Base-by-base conservation (phyloP, 2,888 invertebrate genomes). In the Notocelia uddmanniana region DNA sequence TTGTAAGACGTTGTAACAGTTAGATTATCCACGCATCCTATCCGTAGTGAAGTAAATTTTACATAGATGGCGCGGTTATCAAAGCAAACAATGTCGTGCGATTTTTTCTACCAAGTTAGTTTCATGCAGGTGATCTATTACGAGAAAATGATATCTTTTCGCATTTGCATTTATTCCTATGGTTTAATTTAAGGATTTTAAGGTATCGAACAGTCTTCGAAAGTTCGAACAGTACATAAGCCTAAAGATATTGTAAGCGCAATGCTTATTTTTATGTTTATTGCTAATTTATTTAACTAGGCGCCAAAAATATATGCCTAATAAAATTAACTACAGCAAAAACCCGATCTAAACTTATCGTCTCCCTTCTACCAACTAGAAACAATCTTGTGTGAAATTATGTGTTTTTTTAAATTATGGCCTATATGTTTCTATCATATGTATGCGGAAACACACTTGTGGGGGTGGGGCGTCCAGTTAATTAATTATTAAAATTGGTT, bases 31-130 rank as follows among this genome's bases (percentile, higher is more conserved):
- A 37, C 37, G 11, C 3, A 10, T 57, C 23, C 34, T 13, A 13
- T 5, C 11, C n/a, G 1, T 26, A 54, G 68, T 68, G 5, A n/a
- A 18, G 13, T 6, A 37, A 18, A 23, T 8, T 26, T 21, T 1
- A 11, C 26, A 54, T 62, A 69, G 69, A 62, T 69, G 69, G 62
- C 62, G 45, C n/a, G 55, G 8, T 26, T 5, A 45, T 45, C 13
- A 55, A 55, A 62, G 13, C 10, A 2, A 21, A 34, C 34, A 18
- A 45, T 45, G 15, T n/a, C 45, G n/a, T n/a, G 45, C n/a, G n/a
- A n/a, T 45, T 45, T n/a, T 45, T 45, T 3, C 41, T 8, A n/a
- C 5, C 45, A n/a, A 1, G n/a, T 45, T 45, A n/a, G 0, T 45
- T 45, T 45, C 45, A 45, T n/a, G 45, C 6, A 45, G 1, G 41